phyloP scores from a whole-genome alignment of 2,113 vertebrate genomes.

The Haplochromis burtoni region DNA sequence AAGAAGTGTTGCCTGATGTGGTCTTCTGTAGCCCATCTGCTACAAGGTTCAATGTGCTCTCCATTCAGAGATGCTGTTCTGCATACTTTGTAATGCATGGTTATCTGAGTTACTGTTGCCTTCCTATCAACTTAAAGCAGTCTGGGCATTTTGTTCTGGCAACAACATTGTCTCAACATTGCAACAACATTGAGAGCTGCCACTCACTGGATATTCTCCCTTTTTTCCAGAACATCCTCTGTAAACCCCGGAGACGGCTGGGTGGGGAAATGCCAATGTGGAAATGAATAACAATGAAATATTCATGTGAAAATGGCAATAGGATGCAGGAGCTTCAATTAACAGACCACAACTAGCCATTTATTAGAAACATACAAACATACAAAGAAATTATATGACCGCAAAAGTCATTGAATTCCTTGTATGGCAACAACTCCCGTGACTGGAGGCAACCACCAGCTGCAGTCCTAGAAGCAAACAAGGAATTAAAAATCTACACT shows the following conservation, averaged over 20 bases:
- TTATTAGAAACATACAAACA: background rate
- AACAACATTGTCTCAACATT: background rate
- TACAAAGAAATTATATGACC: background rate
- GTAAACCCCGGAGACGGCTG: rapidly evolving
- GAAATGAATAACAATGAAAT: background rate
- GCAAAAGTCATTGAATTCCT: background rate
- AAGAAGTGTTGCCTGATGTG: background rate
- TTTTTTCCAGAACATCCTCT: background rate
- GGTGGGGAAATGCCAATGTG: background rate
- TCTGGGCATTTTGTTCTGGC: background rate
- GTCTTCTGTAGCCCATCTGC: background rate
- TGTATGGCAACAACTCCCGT: background rate
- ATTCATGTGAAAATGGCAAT: background rate
- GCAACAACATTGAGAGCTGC: background rate
- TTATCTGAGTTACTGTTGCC: background rate
- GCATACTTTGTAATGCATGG: background rate
- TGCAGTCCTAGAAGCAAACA: background rate
- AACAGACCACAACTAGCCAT: background rate
- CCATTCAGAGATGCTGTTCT: background rate
- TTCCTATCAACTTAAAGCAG: background rate
- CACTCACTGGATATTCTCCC: background rate
- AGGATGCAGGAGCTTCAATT: background rate
- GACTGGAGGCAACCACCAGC: background rate
- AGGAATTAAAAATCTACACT: background rate
- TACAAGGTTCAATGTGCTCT: background rate